Percentiles rank a stretch among this genome's conserved stretches.
These are phyloP conservation scores for Naja naja DNA, from an alignment of 2,113 vertebrate species.

Conservation along the genomic window DNA sequence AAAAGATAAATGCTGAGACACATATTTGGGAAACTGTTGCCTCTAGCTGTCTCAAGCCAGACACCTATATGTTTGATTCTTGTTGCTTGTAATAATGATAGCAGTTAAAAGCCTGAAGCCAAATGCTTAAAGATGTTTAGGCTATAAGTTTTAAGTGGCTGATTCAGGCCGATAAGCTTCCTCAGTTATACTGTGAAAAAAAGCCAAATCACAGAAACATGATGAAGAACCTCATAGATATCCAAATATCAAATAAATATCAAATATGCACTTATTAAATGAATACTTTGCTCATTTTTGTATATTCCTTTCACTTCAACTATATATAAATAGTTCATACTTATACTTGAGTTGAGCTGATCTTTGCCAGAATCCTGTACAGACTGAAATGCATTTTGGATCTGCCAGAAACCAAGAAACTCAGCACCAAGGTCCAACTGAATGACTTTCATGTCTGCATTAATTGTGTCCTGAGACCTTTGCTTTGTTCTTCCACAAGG, in stretches of 20 bases:
- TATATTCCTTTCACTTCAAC: not conserved
- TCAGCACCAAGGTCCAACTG: not conserved
- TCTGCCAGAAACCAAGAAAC: not conserved
- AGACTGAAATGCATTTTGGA: not conserved
- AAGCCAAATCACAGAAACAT: not conserved
- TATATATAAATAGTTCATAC: not conserved
- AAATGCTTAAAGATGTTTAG: not conserved
- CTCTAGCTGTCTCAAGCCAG: slow-evolving; percentile 10
- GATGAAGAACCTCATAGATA: not conserved
- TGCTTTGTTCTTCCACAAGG: not conserved
- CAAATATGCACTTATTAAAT: not conserved
- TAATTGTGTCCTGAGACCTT: not conserved
- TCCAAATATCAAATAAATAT: not conserved
- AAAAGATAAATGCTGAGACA: not conserved
- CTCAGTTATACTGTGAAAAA: not conserved
- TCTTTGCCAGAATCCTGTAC: not conserved
- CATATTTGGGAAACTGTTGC: not conserved
- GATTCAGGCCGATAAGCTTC: not conserved
- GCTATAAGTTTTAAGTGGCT: not conserved
- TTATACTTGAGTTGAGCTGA: not conserved
- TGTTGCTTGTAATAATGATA: not conserved
- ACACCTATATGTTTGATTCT: not conserved
- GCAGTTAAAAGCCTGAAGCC: slow-evolving; percentile 2
- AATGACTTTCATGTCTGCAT: not conserved
- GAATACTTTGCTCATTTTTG: not conserved